Evolutionary conservation across 2,888 invertebrate species (phyloP), one percentile per base, ranked within the genome.

Genomic region (Euplexia lucipara): DNA sequence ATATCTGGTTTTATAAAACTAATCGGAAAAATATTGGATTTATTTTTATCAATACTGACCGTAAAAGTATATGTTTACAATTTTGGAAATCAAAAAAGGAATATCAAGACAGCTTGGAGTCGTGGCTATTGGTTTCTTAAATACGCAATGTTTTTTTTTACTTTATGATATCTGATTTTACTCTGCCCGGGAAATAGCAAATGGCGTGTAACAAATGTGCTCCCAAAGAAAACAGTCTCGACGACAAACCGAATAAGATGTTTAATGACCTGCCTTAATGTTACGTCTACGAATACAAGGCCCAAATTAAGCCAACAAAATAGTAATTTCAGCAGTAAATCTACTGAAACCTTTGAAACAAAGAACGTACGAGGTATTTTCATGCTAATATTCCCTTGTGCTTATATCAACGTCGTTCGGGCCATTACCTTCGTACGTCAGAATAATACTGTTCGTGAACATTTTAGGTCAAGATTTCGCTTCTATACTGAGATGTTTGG

Each of bases 321-420:
- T 52, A 49, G 42, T 60, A 35, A 75, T 75, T 75, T 53, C 34
- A 61, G n/a, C 52, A 42, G 53, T 44, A 75, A 70, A 70, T 58
- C 60, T 61, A 53, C 48, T 18, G 49, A 53, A 69, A 58, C 57
- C 61, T 57, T 57, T 61, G 70, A 53, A 53, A 72, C 70, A 72
- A 70, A 72, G 72, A 72, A 34, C 60, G 20, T 53, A 39, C 18
- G 41, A 22, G 16, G 53, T 41, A 54, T 57, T 52, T 61, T 57
- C 52, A 49, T 57, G 53, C 18, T 75, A 69, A 75, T 75, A 57
- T 75, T 70, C 70, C 20, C 44, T 22, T 74, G 54, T 54, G 69
- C 35, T 74, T 72, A 58, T 57, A 70, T 72, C 75, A 75, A 72
- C 53, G 57, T 61, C 16, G 26, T 48, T 48, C 52, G 26, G 52